Evolutionary conservation across 64 coral and sea anemone species (phyloP), one percentile per base, ranked within the genome.

Genomic region (Montipora cactus): DNA sequence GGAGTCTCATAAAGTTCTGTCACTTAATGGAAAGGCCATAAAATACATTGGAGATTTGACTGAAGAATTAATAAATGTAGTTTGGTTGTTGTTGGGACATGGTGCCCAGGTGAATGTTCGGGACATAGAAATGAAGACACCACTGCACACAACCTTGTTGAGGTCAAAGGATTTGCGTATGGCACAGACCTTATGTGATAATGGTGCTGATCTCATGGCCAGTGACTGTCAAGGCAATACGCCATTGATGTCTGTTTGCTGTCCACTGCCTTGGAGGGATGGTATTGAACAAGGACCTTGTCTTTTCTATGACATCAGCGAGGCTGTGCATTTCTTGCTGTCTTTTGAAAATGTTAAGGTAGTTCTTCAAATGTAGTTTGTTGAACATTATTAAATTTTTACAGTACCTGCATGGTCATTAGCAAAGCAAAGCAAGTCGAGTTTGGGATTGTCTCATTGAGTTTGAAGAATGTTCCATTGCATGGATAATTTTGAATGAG

Each of bases 141-240:
- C 93, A 48, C 57, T 97, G 16, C 96, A 97, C 58, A 92, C 91
- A 19, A 95, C 96, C 49, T 48, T 95, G 8, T 72, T 97, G 5
- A 95, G 89, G 59, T 97, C 96, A 70, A 45, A 68, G 21, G 93
- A 97, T 22, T 88, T 97, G 9, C 89, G 79, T 57, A 81, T 97
- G 93, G 96, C 89, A 64, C 93, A 97, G 71, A 68, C 88, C 10
- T 85, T 97, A 48, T 95, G 93, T 44, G 96, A 97, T 77, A 95
- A 95, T 91, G 90, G 93, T 75, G 96, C 96, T 48, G 92, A 97
- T 85, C 78, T 97, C 75, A 94, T 84, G 88, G 96, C 96, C 2
- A 70, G 67, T 57, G 96, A 97, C 71, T 88, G 93, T 19, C 91
- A 87, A 77, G 96, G 96, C 13, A 97, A 97, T 75, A 97, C 96